Conservation (phyloP, 1,140 invertebrate genomes). For the Drosophila sturtevanti region DNA sequence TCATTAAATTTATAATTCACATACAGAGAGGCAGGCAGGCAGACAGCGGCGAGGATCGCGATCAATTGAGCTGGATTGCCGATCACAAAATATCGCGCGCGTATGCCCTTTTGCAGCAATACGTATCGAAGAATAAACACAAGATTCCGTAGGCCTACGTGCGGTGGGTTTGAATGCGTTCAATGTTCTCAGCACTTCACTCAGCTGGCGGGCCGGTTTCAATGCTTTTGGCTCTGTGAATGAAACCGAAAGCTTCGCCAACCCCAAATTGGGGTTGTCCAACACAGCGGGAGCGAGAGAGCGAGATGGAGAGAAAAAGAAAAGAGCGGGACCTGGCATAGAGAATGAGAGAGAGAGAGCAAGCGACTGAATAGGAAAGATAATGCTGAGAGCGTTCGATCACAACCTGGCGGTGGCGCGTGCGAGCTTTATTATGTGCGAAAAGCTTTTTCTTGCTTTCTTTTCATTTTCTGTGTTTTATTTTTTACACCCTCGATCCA, state of each 20-base stretch:
- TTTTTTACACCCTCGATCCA: neutral
- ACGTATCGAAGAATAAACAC: constrained; percentile 22
- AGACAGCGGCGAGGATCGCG: constrained; percentile 18
- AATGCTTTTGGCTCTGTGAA: constrained; percentile 57
- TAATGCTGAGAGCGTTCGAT: constrained; percentile 26
- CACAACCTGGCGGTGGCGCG: constrained; percentile 59
- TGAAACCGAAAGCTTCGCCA: constrained; percentile 52
- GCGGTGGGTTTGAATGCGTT: constrained; percentile 73
- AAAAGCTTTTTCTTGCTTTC: constrained; percentile 35
- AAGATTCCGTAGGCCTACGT: constrained; percentile 54
- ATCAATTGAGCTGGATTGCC: neutral
- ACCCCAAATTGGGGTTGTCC: constrained; percentile 42
- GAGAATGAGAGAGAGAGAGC: constrained; percentile 5
- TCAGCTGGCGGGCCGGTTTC: constrained; percentile 60
- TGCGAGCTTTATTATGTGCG: constrained; percentile 50
- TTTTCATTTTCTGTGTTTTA: constrained; percentile 13
- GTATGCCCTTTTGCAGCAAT: neutral
- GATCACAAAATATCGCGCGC: neutral
- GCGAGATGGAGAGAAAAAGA: constrained; percentile 11
- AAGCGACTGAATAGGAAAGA: constrained; percentile 1
- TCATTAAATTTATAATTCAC: constrained; percentile 47
- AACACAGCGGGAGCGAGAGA: constrained; percentile 12
- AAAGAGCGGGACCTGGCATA: constrained; percentile 2
- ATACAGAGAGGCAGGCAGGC: no score
- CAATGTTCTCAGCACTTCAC: constrained; percentile 63